phyloP scores from a whole-genome alignment of 2,888 invertebrate genomes.

The Lamellibrachia satsuma region DNA sequence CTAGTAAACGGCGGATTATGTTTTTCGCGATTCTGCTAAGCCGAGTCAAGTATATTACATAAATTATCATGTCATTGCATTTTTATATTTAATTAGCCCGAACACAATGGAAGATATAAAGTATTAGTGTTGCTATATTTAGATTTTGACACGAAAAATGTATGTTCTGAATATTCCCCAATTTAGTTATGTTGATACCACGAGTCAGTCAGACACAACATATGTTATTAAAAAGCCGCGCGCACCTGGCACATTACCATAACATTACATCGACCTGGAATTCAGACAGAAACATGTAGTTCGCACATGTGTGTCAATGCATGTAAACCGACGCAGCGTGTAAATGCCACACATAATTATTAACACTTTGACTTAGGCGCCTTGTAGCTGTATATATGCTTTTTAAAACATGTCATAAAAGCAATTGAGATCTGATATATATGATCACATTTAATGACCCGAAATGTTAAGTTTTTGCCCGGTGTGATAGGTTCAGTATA shows the following conservation, averaged over 20 bases:
- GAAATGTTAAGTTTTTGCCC: too few relatives aligned
- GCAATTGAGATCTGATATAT: neutral
- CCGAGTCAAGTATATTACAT: too few relatives aligned
- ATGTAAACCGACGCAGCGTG: too few relatives aligned
- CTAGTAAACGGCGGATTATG: too few relatives aligned
- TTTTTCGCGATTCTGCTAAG: too few relatives aligned
- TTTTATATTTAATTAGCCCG: too few relatives aligned
- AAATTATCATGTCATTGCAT: too few relatives aligned
- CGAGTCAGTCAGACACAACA: neutral
- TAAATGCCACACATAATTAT: too few relatives aligned
- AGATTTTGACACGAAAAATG: too few relatives aligned
- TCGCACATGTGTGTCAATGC: too few relatives aligned
- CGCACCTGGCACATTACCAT: neutral
- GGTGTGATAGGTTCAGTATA: neutral
- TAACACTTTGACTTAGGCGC: neutral
- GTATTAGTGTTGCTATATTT: too few relatives aligned
- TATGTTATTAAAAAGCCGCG: neutral
- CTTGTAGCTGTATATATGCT: neutral
- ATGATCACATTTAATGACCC: neutral
- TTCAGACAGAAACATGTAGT: neutral
- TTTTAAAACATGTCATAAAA: neutral
- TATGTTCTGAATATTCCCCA: neutral
- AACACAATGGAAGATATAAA: too few relatives aligned
- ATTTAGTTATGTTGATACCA: neutral
- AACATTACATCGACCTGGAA: neutral